These are phyloP conservation scores for Brachylomia viminalis DNA, from an alignment of 2,888 invertebrate species.

Conservation along the genomic window DNA sequence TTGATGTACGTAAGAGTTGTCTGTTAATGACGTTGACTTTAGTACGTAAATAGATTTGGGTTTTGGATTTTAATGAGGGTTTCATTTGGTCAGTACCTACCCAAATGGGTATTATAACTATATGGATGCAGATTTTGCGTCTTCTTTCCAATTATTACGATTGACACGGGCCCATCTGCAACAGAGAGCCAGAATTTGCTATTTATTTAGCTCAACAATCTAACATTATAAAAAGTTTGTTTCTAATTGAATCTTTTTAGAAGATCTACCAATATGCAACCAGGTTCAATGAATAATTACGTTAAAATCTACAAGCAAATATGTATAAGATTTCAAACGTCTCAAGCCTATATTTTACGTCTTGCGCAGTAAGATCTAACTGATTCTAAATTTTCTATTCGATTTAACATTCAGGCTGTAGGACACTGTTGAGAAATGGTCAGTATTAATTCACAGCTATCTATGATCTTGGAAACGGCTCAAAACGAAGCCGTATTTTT, in stretches of 20 bases:
- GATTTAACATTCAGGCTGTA: constrained; percentile 58
- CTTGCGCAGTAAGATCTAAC: constrained; percentile 44
- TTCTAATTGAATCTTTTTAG: constrained; percentile 5
- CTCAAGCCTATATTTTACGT: constrained; percentile 36
- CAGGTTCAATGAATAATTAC: constrained; percentile 11
- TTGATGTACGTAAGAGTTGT: constrained; percentile 43
- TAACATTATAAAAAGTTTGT: background rate
- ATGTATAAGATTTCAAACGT: constrained; percentile 17
- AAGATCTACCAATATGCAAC: background rate
- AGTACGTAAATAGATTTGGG: background rate
- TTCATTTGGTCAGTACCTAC: background rate
- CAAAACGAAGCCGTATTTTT: constrained; percentile 55
- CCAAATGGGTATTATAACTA: too few species aligned
- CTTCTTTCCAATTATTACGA: background rate
- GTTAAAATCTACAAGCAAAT: constrained; percentile 12
- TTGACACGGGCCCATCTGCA: background rate
- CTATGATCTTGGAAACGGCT: constrained; percentile 60
- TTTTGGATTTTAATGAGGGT: constrained; percentile 13
- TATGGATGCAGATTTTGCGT: too few species aligned
- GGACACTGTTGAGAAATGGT: constrained; percentile 57
- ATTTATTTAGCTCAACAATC: too few species aligned
- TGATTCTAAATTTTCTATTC: constrained; percentile 56
- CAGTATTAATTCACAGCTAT: constrained; percentile 63
- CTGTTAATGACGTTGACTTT: constrained; percentile 39
- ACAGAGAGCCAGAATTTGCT: background rate